phyloP scores from a whole-genome alignment of 2,888 invertebrate genomes.

The Eupithecia centaureata region DNA sequence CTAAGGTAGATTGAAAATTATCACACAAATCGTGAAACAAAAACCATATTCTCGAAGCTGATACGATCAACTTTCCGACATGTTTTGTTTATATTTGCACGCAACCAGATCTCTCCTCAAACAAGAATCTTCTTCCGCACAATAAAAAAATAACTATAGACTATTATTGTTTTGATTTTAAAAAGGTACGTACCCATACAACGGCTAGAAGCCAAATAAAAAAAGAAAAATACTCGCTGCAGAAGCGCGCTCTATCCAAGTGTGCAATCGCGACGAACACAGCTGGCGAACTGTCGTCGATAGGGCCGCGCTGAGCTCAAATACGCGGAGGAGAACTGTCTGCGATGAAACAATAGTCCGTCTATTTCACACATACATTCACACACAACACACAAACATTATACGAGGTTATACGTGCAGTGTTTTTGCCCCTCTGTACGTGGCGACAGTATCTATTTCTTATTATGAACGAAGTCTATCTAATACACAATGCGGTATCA shows the following conservation, averaged over 20 bases:
- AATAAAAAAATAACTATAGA: background rate
- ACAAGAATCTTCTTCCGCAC: background rate
- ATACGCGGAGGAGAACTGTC: constrained; percentile 56
- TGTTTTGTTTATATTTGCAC: constrained; percentile 42
- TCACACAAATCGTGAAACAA: background rate
- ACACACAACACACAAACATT: background rate
- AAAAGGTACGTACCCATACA: constrained; percentile 78
- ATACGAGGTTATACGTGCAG: background rate
- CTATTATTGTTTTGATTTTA: background rate
- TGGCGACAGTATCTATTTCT: background rate
- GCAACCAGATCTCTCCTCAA: constrained; percentile 12
- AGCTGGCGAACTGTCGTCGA: constrained; percentile 76
- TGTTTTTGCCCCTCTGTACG: background rate
- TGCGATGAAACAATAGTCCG: constrained; percentile 7
- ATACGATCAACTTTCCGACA: constrained; percentile 32
- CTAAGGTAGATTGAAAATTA: background rate
- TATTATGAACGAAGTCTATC: background rate
- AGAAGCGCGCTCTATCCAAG: constrained; percentile 72
- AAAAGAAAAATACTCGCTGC: constrained; percentile 78
- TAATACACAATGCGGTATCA: background rate
- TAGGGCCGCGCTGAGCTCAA: constrained; percentile 62
- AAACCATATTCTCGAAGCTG: constrained; percentile 31
- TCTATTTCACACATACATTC: background rate
- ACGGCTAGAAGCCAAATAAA: constrained; percentile 85
- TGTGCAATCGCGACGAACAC: constrained; percentile 62